Evolutionary conservation across 2,888 invertebrate genomes (phyloP).

Genomic region (Cosmopolites sordidus): DNA sequence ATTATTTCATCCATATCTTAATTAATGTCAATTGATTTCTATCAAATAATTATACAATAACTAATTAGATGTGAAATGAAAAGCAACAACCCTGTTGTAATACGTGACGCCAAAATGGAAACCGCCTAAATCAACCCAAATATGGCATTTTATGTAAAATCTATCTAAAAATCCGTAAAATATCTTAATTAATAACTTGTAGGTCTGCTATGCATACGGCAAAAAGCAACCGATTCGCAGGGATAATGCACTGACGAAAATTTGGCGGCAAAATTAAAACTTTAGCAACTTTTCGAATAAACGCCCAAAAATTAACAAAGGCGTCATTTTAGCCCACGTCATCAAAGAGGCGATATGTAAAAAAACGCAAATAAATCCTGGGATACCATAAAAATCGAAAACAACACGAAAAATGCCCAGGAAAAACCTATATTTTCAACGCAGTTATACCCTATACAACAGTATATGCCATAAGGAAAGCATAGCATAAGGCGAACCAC

Average conservation of each 20-base stretch:
- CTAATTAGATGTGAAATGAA: not conserved
- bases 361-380: conserved; percentile 27
- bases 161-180: not conserved
- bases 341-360: conserved; percentile 45
- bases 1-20: too few relatives aligned
- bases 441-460: conserved; percentile 33
- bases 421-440: conserved; percentile 35
- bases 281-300: conserved; percentile 31
- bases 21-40: too few relatives aligned
- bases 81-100: conserved; percentile 5
- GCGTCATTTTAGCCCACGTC: conserved; percentile 45
- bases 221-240: conserved; percentile 6
- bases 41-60: not conserved
- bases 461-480: conserved; percentile 39
- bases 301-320: conserved; percentile 41
- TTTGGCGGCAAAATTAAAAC: conserved; percentile 44
- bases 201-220: not conserved
- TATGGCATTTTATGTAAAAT: conserved; percentile 12
- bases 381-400: conserved; percentile 18
- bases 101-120: conserved; percentile 25
- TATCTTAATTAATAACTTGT: not conserved
- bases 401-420: conserved; percentile 28
- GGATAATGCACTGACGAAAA: conserved; percentile 17
- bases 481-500: conserved; percentile 43
- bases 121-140: conserved; percentile 18